These are phyloP conservation scores for Girardinichthys multiradiatus DNA, from an alignment of 2,113 vertebrate species.

Conservation along the genomic window DNA sequence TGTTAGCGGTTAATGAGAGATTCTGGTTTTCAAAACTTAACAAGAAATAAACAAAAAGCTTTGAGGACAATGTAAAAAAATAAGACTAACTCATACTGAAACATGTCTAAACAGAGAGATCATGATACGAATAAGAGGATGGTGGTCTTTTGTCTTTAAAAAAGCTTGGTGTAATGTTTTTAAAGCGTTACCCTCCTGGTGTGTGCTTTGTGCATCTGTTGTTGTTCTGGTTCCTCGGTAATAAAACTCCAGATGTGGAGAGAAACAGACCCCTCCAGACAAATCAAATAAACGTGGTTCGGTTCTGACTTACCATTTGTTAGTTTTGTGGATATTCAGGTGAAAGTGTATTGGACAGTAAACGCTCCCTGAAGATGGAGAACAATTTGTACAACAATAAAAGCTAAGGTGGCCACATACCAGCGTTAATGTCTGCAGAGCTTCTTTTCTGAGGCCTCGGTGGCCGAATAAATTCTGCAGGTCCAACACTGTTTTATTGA, in stretches of 20 bases:
- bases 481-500: background rate
- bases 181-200: too few relatives aligned
- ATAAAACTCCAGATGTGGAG: conserved; percentile 37
- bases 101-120: too few relatives aligned
- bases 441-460: too few relatives aligned
- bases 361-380: background rate
- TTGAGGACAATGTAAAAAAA: too few relatives aligned
- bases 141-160: too few relatives aligned
- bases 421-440: background rate
- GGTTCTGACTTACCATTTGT: background rate
- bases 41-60: too few relatives aligned
- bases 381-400: background rate
- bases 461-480: background rate
- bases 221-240: background rate
- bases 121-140: too few relatives aligned
- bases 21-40: too few relatives aligned
- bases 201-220: background rate
- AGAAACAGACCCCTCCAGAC: conserved; percentile 1
- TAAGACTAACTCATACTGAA: too few relatives aligned
- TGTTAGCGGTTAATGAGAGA: too few relatives aligned
- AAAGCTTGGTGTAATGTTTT: too few relatives aligned
- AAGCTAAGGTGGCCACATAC: background rate
- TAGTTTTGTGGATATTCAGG: background rate
- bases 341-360: background rate
- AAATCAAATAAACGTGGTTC: background rate